Base-by-base conservation (phyloP, 2,888 invertebrate genomes). In the Tachina fera region DNA sequence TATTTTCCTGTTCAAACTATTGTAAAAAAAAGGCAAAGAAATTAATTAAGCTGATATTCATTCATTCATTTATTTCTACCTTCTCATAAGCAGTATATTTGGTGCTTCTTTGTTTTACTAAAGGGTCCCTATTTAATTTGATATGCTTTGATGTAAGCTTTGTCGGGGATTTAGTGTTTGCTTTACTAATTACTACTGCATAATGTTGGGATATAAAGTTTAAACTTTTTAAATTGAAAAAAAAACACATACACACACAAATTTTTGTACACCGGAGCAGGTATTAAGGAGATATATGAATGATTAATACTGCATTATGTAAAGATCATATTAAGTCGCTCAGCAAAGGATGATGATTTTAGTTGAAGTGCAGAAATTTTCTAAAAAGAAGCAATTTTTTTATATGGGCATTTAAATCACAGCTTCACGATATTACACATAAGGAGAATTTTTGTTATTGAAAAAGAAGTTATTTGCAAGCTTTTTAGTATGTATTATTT, bases 131-230 rank as follows among this genome's bases (percentile, higher is more conserved):
- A 45, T 60, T 75, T 74, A 10, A 9, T 51, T 16, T 47, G 43
- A 5, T 47, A 58, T 14, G 56, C 41, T 51, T 71, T 72, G 71
- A 45, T 84, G 71, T 67, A 53, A 58, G 61, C 72, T 61, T 65
- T 67, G 67, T 79, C 68, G 45, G 72, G 76, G 61, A 83, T 83
- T 83, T 71, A 31, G 41, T 67, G 39, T 76, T 79, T 67, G 79
- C 72, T 86, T 72, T 63, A 86, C 83, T 86, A 86, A 86, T 86
- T 86, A 68, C 86, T 63, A 67, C 83, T 86, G 86, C 86, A 86
- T 76, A 75, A 78, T 68, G 22, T 65, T 16, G 41, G 41, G 47
- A 63, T 60, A 75, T 58, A 71, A 51, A 83, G 75, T 49, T 31
- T 31, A 41, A 51, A 14, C 39, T 53, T 14, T 51, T 9, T 13